These are phyloP conservation scores for Porites cylindrica DNA, from an alignment of 92 coral and sea anemone genomes.

Conservation along the genomic window DNA sequence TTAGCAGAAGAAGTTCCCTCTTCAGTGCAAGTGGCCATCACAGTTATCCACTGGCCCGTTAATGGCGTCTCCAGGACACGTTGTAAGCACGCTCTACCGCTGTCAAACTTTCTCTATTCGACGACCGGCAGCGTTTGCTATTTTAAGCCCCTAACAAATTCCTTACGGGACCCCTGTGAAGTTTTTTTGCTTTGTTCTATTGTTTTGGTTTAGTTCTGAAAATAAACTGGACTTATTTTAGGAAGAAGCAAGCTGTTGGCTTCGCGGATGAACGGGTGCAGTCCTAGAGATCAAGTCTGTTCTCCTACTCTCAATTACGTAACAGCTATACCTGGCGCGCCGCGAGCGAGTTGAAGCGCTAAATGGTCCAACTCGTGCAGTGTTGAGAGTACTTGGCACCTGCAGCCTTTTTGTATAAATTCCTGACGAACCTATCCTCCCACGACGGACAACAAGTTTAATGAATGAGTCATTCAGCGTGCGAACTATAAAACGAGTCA, in stretches of 20 bases:
- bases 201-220: slow-evolving; percentile 12
- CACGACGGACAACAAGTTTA: slow-evolving; percentile 18
- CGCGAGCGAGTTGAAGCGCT: slow-evolving; percentile 1
- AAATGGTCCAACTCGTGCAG: background rate
- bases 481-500: background rate
- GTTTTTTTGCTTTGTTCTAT: slow-evolving; percentile 28
- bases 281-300: background rate
- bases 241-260: slow-evolving; percentile 23
- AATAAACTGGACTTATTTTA: slow-evolving; percentile 39
- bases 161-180: slow-evolving; percentile 23
- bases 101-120: slow-evolving; percentile 7
- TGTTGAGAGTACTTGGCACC: slow-evolving; percentile 4
- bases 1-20: slow-evolving; percentile 15
- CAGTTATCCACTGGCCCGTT: slow-evolving; percentile 4
- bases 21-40: slow-evolving; percentile 32
- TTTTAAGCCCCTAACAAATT: slow-evolving; percentile 40
- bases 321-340: slow-evolving; percentile 4
- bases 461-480: slow-evolving; percentile 42
- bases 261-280: slow-evolving; percentile 3
- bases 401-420: slow-evolving; percentile 9
- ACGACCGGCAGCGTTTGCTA: slow-evolving; percentile 2
- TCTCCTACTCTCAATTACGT: background rate
- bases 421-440: slow-evolving; percentile 11
- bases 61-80: slow-evolving; percentile 40
- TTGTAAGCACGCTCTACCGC: slow-evolving; percentile 38